phyloP scores from a whole-genome alignment of 2,113 vertebrate genomes.

The Thamnaconus septentrionalis region DNA sequence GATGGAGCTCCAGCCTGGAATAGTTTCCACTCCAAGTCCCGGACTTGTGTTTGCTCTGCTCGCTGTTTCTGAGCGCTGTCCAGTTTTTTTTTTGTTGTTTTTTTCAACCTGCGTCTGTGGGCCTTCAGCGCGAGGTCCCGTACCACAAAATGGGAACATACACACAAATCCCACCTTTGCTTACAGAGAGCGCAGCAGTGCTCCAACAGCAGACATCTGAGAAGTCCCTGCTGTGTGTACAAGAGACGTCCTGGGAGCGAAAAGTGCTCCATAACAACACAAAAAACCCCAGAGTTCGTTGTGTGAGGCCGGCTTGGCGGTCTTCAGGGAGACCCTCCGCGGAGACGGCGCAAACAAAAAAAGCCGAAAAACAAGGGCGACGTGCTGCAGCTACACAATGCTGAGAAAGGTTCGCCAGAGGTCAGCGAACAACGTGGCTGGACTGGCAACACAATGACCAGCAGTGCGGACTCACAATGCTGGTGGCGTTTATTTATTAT shows the following conservation, averaged over 20 bases:
- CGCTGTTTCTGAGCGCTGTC: slow-evolving; percentile 55
- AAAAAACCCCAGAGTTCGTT: slow-evolving; percentile 1
- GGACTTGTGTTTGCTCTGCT: slow-evolving; percentile 50
- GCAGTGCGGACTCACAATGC: slow-evolving; percentile 38
- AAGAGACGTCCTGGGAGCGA: slow-evolving; percentile 15
- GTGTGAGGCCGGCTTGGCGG: slow-evolving; percentile 37
- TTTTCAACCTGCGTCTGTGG: slow-evolving; percentile 51
- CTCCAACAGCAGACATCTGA: slow-evolving; percentile 6
- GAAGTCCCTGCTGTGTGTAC: slow-evolving; percentile 5
- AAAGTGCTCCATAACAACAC: slow-evolving; percentile 7
- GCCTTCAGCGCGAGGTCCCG: slow-evolving; percentile 38
- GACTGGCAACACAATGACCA: slow-evolving; percentile 35
- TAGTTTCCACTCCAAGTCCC: slow-evolving; percentile 80
- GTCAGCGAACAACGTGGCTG: slow-evolving; percentile 44
- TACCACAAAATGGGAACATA: slow-evolving; percentile 25
- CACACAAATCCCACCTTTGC: slow-evolving; percentile 10
- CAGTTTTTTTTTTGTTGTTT: slow-evolving; percentile 26
- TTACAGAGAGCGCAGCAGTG: slow-evolving; percentile 6
- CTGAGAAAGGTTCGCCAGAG: slow-evolving; percentile 28
- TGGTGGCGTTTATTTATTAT: slow-evolving; percentile 26
- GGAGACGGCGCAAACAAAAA: slow-evolving; percentile 39
- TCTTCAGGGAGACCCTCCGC: slow-evolving; percentile 26
- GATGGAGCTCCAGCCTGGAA: slow-evolving; percentile 73
- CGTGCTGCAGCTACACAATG: slow-evolving; percentile 50
- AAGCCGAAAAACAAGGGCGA: slow-evolving; percentile 28